Base-by-base conservation (phyloP, 2,797 vertebrate species). In the Ptychobarbus kaznakovi region DNA sequence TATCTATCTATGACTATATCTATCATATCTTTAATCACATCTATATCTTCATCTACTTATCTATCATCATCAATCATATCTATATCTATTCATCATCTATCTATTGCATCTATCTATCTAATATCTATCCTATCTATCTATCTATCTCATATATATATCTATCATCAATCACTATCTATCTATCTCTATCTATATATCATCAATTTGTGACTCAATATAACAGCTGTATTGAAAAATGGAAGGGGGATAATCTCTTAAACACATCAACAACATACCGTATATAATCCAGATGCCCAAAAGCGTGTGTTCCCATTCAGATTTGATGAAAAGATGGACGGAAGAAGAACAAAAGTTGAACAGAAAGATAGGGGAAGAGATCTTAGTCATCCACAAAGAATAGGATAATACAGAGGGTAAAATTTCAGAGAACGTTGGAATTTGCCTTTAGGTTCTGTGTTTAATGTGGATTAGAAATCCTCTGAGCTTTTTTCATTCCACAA, bases 371-470 rank as follows among this genome's bases (percentile, higher is more conserved):
- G 20, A 81, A 3, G 3, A 40, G 15, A 70, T 74, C 25, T 32
- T 65, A 65, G 63, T 74, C 2, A 20, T 3, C 9, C 16, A 32
- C 25, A 51, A 6, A n/a, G 20, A 40, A 69, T 40, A 15, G 46
- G 9, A 81, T 81, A 56, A 72, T 40, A 81, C 35, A 42, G n/a
- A 72, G n/a, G 6, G 7, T 13, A 40, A 81, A 72, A 44, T 72
- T n/a, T 81, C 35, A 81, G n/a, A 44, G 6, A 38, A 28, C 13
- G 16, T 11, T 32, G n/a, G 38, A 72, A 81, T 81, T 53, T 81
- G 66, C 65, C 49, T 81, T 49, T 51, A 40, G 65, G 46, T 8
- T 56, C 22, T 56, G 35, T 6, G 22, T 68, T 81, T n/a, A 68
- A 69, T 81, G 65, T 56, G 20, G 13, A 42, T 70, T 56, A 56